phyloP scores from a whole-genome alignment of 2,797 vertebrate species.

The Otolemur crassicaudatus region DNA sequence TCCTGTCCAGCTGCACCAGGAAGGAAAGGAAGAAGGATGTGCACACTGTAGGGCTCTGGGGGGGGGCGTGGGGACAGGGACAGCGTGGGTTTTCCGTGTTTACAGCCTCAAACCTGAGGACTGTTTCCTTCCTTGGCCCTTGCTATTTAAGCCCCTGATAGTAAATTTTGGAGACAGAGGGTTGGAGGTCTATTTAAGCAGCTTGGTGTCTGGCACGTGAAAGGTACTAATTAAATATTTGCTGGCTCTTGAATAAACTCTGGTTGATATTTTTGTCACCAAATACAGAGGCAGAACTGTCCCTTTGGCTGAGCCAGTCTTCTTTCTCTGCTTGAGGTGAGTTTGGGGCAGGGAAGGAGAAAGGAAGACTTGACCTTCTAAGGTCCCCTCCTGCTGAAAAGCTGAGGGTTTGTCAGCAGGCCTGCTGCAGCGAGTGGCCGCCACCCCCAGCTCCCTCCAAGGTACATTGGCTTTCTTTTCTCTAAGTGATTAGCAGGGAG shows the following conservation, averaged over 20 bases:
- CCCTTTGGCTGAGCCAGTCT: not conserved
- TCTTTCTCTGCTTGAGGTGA: slow-evolving; percentile 34
- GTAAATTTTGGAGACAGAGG: not conserved
- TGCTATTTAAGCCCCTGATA: not conserved
- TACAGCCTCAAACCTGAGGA: not conserved
- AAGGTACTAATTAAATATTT: slow-evolving; percentile 42
- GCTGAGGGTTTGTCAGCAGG: slow-evolving; percentile 8
- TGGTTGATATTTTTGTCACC: slow-evolving; percentile 63
- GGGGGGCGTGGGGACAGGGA: not conserved
- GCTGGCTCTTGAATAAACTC: slow-evolving; percentile 61
- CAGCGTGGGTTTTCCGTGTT: not conserved
- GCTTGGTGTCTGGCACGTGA: not conserved
- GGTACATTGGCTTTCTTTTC: slow-evolving; percentile 54
- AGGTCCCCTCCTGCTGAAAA: slow-evolving; percentile 43
- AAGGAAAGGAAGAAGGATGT: not conserved
- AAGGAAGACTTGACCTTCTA: slow-evolving; percentile 43
- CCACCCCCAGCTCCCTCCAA: not conserved
- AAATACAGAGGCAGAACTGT: slow-evolving; percentile 43
- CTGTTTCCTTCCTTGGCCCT: not conserved
- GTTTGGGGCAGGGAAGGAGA: not conserved
- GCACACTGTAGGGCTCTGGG: too few relatives aligned
- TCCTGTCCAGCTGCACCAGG: not conserved
- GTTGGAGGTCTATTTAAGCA: not conserved
- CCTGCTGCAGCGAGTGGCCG: not conserved
- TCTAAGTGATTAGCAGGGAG: slow-evolving; percentile 63